These are phyloP conservation scores for Pseudomugil tenellus DNA, from an alignment of 2,797 vertebrate species.

Conservation along the genomic window DNA sequence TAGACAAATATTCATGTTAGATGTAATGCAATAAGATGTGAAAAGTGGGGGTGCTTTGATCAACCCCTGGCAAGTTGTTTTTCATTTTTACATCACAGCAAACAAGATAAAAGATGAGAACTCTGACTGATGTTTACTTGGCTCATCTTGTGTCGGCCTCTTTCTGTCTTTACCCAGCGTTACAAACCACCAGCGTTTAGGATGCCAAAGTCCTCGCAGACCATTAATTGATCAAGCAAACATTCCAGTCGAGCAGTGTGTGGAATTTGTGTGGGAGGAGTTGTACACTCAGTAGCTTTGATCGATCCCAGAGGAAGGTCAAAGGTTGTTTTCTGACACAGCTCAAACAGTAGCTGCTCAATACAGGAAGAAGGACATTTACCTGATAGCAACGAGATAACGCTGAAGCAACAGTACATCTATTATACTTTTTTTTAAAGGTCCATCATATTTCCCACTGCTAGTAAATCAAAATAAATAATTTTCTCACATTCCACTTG, in stretches of 20 bases:
- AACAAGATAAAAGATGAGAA: not conserved
- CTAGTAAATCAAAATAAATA: not conserved
- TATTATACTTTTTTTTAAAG: not conserved
- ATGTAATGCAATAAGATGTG: conserved; percentile 7
- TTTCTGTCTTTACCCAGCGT: not conserved
- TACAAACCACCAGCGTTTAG: not conserved
- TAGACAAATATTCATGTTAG: conserved; percentile 14
- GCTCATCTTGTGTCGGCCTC: not conserved
- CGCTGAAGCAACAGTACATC: not conserved
- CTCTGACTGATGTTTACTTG: not conserved
- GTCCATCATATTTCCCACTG: not conserved
- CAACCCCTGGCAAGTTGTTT: not conserved
- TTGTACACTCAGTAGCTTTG: conserved; percentile 19
- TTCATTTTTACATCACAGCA: not conserved
- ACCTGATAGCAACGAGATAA: conserved; percentile 35
- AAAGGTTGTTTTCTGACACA: conserved; percentile 62
- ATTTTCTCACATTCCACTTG: not conserved
- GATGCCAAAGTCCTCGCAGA: conserved; percentile 26
- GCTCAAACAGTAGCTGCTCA: conserved; percentile 65
- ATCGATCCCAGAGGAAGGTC: conserved; percentile 38
- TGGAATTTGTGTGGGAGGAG: not conserved
- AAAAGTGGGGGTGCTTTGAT: conserved; percentile 11
- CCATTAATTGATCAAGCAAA: conserved; percentile 40
- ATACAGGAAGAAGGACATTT: conserved; percentile 37
- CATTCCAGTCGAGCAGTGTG: conserved; percentile 18